These are phyloP conservation scores for Thymelicus lineola DNA, from an alignment of 2,888 invertebrate species.

Conservation along the genomic window DNA sequence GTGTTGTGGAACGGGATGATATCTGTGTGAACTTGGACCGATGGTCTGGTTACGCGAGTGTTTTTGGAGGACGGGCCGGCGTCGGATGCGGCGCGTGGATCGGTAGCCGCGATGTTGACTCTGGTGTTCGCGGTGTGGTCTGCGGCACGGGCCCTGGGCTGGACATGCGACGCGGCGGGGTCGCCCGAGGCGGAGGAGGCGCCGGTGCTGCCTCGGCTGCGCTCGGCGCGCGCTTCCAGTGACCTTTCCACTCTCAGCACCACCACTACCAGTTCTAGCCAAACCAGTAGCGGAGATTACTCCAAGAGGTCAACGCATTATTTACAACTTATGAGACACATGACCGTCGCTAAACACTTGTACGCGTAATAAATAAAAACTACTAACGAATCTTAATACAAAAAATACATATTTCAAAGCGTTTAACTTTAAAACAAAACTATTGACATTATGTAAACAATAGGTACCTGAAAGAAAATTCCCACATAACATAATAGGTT, in stretches of 20 bases:
- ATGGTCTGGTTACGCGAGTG: constrained; percentile 63
- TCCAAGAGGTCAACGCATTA: constrained; percentile 71
- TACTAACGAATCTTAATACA: neutral
- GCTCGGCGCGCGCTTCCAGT: constrained; percentile 80
- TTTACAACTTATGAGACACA: constrained; percentile 19
- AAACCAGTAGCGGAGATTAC: constrained; percentile 74
- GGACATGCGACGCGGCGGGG: constrained; percentile 64
- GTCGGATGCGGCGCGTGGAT: constrained; percentile 63
- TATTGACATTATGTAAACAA: too few species aligned
- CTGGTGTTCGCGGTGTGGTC: constrained; percentile 87
- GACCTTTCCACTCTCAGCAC: constrained; percentile 80
- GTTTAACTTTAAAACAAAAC: neutral
- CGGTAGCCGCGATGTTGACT: constrained; percentile 84
- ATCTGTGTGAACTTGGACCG: constrained; percentile 59
- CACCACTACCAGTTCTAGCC: constrained; percentile 80
- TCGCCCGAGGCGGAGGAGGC: constrained; percentile 74
- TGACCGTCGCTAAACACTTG: constrained; percentile 12
- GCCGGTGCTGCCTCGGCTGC: constrained; percentile 75
- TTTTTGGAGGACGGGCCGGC: constrained; percentile 63
- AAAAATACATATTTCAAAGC: neutral
- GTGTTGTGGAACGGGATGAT: constrained; percentile 44
- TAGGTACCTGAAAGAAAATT: too few species aligned
- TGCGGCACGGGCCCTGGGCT: constrained; percentile 85
- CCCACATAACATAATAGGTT: too few species aligned
- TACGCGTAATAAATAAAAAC: neutral